Evolutionary conservation across 2,888 invertebrate species (phyloP).

Genomic region (Anorthoa munda): DNA sequence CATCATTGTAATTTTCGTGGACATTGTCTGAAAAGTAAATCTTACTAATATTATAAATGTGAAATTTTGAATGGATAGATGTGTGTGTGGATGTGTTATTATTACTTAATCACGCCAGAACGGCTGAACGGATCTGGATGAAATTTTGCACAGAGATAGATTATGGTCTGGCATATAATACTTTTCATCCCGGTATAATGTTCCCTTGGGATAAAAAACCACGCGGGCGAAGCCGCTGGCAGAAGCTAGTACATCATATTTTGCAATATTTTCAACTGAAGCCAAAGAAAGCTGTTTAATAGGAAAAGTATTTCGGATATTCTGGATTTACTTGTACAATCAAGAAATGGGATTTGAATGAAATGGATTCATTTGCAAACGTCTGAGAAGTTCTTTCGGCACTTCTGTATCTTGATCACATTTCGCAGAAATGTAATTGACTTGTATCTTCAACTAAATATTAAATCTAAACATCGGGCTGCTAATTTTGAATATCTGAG

Average conservation of each 20-base stretch:
- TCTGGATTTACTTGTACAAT: neutral
- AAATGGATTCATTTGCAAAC: neutral
- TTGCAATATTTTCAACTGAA: neutral
- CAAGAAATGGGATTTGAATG: neutral
- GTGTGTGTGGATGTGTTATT: no score
- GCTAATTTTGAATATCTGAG: neutral
- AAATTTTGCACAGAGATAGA: no score
- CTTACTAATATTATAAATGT: no score
- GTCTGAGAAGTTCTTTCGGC: neutral
- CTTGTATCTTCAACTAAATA: neutral
- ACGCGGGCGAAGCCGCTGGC: no score
- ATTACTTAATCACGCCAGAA: no score
- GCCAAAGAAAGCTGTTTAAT: neutral
- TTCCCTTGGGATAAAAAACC: no score
- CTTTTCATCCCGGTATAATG: no score
- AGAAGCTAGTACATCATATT: slow-evolving; percentile 1
- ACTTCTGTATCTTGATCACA: neutral
- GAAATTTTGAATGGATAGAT: no score
- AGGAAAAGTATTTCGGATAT: neutral
- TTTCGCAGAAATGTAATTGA: slow-evolving; percentile 2
- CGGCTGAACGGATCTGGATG: no score
- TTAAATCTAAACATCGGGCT: neutral
- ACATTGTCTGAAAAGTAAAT: neutral
- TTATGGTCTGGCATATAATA: no score
- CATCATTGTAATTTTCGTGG: neutral